phyloP scores from a whole-genome alignment of 2,113 vertebrate species.

The Ptilonorhynchus violaceus region DNA sequence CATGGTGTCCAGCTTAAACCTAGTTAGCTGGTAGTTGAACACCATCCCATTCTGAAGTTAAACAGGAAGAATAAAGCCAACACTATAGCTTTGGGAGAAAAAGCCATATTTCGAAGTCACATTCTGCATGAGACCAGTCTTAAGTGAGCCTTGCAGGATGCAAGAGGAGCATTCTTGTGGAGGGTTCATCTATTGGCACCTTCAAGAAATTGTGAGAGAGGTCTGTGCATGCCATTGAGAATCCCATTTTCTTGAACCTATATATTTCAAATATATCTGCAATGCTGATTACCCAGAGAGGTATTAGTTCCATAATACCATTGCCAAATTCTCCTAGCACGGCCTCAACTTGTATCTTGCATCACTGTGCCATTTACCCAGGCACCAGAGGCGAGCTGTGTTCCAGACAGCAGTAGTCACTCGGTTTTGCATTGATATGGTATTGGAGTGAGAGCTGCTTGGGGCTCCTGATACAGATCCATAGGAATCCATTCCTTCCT shows the following conservation, averaged over 20 bases:
- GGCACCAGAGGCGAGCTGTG: not conserved
- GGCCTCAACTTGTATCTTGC: not conserved
- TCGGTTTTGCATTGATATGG: not conserved
- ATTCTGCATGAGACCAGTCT: not conserved
- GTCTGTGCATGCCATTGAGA: not conserved
- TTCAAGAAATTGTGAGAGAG: rapidly evolving
- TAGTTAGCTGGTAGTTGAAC: not conserved
- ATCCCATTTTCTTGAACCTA: not conserved
- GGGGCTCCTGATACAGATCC: not conserved
- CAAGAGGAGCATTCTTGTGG: not conserved
- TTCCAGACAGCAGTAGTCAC: not conserved
- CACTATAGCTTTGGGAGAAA: not conserved
- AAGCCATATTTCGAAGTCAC: not conserved
- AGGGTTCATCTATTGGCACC: not conserved
- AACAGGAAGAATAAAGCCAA: not conserved
- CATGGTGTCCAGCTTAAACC: not conserved
- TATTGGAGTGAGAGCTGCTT: not conserved
- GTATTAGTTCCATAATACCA: not conserved
- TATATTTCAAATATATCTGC: not conserved
- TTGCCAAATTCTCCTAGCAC: not conserved
- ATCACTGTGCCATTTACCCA: not conserved
- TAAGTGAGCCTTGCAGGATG: not conserved
- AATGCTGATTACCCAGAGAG: not conserved
- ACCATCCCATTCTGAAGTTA: not conserved
- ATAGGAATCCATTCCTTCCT: not conserved